phyloP scores from a whole-genome alignment of 1,140 invertebrate species.

The Dinoponera quadriceps region DNA sequence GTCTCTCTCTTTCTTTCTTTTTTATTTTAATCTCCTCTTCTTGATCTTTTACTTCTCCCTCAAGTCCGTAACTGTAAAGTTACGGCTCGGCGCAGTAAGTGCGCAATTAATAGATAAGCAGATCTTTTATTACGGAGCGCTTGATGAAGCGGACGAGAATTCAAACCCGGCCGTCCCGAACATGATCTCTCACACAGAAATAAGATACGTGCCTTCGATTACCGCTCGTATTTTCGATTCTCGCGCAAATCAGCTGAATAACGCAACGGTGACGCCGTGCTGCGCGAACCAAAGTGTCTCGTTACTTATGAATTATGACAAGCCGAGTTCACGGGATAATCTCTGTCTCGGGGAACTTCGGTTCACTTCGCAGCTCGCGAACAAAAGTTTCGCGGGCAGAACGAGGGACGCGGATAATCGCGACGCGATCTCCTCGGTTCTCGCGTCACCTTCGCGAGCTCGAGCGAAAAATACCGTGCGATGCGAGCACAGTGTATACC shows the following conservation, averaged over 20 bases:
- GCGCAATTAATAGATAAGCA: conserved; percentile 57
- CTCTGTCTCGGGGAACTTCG: conserved; percentile 27
- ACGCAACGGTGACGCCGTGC: conserved; percentile 1
- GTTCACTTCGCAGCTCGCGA: background rate
- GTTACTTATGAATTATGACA: conserved; percentile 34
- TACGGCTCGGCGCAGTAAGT: conserved; percentile 50
- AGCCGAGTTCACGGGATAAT: conserved; percentile 19
- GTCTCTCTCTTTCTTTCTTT: too few species aligned
- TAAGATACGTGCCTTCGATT: conserved; percentile 13
- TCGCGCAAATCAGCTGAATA: background rate
- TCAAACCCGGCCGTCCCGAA: conserved; percentile 16
- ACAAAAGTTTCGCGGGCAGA: conserved; percentile 2
- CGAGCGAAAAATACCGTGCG: background rate
- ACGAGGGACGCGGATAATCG: conserved; percentile 47
- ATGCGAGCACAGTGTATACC: background rate
- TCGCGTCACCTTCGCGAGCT: conserved; percentile 17
- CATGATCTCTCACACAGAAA: conserved; percentile 5
- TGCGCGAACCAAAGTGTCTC: background rate
- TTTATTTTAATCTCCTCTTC: conserved; percentile 27
- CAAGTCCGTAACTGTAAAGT: conserved; percentile 52
- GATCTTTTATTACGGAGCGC: conserved; percentile 38
- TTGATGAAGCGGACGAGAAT: conserved; percentile 35
- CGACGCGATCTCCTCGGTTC: conserved; percentile 30
- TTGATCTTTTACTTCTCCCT: conserved; percentile 24
- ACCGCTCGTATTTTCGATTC: conserved; percentile 9